Percentiles rank a stretch among this genome's conserved stretches.
Conservation (phyloP, 1,140 invertebrate species). For the Drosophila ohnishii region DNA sequence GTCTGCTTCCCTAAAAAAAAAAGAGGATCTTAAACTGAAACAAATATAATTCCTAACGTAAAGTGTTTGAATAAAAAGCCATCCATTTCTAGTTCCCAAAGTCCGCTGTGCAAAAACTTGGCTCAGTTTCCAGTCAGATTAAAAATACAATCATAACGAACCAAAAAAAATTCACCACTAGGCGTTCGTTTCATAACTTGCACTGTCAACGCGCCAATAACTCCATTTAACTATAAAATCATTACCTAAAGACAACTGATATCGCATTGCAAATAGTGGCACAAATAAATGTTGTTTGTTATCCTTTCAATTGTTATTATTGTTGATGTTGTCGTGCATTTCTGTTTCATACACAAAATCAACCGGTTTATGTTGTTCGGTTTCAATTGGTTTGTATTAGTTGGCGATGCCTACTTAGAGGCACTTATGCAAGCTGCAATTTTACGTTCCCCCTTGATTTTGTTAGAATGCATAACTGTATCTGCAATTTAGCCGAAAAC, state of each 20-base stretch:
- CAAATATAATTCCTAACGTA: neutral
- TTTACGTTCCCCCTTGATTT: conserved; percentile 43
- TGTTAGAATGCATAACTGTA: conserved; percentile 47
- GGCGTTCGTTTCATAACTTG: conserved; percentile 7
- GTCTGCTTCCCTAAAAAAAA: neutral
- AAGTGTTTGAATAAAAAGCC: neutral
- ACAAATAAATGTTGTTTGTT: conserved; percentile 59
- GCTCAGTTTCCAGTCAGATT: neutral
- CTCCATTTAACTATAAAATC: conserved; percentile 17
- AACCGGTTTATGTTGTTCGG: conserved; percentile 39
- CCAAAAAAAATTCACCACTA: neutral
- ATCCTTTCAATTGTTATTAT: conserved; percentile 65
- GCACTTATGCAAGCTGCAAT: conserved; percentile 68
- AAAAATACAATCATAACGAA: conserved; percentile 19
- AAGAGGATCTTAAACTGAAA: too few species aligned
- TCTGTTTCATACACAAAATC: conserved; percentile 49
- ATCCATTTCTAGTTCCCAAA: neutral
- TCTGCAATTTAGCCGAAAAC: conserved; percentile 28
- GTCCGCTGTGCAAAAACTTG: neutral
- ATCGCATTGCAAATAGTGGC: conserved; percentile 67
- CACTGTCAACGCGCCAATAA: conserved; percentile 14
- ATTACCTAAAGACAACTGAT: conserved; percentile 33
- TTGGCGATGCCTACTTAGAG: conserved; percentile 72
- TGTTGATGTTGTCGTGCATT: conserved; percentile 69
- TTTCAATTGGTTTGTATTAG: conserved; percentile 52